Evolutionary conservation across 2,797 vertebrate species (phyloP), one percentile per base, ranked within the genome.

Genomic region (Hafferia zeledoni): DNA sequence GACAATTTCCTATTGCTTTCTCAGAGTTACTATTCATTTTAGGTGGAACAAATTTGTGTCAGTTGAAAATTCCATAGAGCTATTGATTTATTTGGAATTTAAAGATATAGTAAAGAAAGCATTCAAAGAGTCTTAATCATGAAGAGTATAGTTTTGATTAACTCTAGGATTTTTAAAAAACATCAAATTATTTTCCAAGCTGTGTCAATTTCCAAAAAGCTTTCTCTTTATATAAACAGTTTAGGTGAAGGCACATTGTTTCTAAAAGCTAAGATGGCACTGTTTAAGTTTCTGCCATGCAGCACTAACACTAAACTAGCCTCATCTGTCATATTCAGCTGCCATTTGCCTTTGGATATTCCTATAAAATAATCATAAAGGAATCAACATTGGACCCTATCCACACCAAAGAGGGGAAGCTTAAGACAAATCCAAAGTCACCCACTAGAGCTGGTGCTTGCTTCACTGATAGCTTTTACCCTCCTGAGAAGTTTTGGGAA

Each of bases 1-100:
- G 91, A 94, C 93, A 93, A 90, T 94, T 95, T 96, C 94, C 95
- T 90, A 87, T 95, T 7, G 3, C 87, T 77, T 94, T 87, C 85
- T 91, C 77, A 93, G 87, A 33, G 60, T 68, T 60, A 50, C 91
- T 69, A 79, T 96, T 96, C 71, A 93, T 94, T 96, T 94, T 79
- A 94, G 94, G 79, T 77, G 77, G 80, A 96, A 93, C 64, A 92
- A 90, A 93, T 93, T 94, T 94, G 83, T 77, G 60, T 91, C 96
- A 82, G 82, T 94, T 91, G 77, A 79, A 72, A 88, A 96, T 90
- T 96, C 93, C 74, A 35, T 11, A 33, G 91, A 90, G 85, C 17
- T 83, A 74, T 25, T 82, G 85, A 94, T 90, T 96, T 79, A 91
- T 79, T 64, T 82, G 74, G 77, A 89, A 90, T 74, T 70, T 90